A percentile compares a stretch with the other conserved stretches of the same genome.
These are phyloP conservation scores for Castor canadensis DNA, from an alignment of 2,113 vertebrate genomes.

Conservation along the genomic window DNA sequence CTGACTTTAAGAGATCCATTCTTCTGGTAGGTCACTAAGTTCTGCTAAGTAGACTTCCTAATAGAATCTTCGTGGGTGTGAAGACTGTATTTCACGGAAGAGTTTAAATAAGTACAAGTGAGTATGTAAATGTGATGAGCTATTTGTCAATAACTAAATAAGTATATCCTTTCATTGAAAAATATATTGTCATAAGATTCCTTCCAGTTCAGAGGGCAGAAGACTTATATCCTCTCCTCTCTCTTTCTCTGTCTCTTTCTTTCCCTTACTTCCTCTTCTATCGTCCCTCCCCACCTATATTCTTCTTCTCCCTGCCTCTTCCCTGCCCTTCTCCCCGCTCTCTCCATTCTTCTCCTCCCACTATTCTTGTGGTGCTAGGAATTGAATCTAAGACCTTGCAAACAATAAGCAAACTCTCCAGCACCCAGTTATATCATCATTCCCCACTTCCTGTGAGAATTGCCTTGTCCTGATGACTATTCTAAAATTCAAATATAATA, in stretches of 20 bases:
- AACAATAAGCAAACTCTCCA: neutral
- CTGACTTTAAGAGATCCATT: neutral
- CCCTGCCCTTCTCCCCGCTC: too few species aligned
- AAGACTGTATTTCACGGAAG: neutral
- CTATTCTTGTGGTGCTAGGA: too few species aligned
- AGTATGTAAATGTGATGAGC: neutral
- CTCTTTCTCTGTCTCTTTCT: too few species aligned
- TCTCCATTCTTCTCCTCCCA: too few species aligned
- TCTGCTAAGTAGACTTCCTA: neutral
- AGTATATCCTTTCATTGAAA: neutral
- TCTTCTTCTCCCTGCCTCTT: too few species aligned
- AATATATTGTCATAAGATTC: neutral
- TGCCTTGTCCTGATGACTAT: neutral
- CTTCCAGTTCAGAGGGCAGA: neutral
- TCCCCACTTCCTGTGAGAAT: neutral
- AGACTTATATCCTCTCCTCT: too few species aligned
- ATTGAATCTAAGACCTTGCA: too few species aligned
- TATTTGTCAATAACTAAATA: neutral
- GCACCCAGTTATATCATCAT: neutral
- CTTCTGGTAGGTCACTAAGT: neutral
- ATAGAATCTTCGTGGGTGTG: fast-evolving
- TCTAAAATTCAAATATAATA: neutral
- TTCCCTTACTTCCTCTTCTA: too few species aligned
- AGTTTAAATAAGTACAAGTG: too few species aligned
- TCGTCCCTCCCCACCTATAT: too few species aligned